These are phyloP conservation scores for Prochilodus magdalenae DNA, from an alignment of 2,113 vertebrate genomes.

Conservation along the genomic window DNA sequence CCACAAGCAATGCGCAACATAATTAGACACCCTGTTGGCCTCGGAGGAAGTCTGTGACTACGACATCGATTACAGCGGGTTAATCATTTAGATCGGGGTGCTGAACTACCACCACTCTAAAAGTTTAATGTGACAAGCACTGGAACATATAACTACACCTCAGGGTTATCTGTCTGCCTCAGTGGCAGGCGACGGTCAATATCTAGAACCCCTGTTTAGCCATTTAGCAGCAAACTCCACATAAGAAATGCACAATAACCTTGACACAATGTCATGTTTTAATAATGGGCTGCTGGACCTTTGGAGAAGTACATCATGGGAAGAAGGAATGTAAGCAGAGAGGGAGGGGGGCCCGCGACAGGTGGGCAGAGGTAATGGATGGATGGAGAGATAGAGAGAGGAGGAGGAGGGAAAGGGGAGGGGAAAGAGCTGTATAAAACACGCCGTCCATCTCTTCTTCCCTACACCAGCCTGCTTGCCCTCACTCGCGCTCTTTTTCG, in stretches of 20 bases:
- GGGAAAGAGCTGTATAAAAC: slow-evolving; percentile 67
- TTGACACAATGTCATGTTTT: not conserved
- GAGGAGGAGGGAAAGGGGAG: slow-evolving; percentile 42
- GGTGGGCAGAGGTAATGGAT: slow-evolving; percentile 19
- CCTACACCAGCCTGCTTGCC: slow-evolving; percentile 18
- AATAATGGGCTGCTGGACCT: slow-evolving; percentile 18
- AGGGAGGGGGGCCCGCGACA: slow-evolving; percentile 31
- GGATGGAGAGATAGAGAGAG: slow-evolving; percentile 26
- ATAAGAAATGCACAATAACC: not conserved
- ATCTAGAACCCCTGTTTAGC: slow-evolving; percentile 11
- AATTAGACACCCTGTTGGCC: not conserved
- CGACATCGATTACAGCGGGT: slow-evolving; percentile 46
- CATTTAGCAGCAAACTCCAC: not conserved
- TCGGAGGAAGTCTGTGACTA: slow-evolving; percentile 29
- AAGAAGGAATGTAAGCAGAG: slow-evolving; percentile 43
- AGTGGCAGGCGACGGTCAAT: not conserved
- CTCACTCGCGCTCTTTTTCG: slow-evolving; percentile 14
- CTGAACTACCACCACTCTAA: slow-evolving; percentile 45
- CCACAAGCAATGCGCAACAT: too few relatives aligned
- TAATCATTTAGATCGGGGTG: slow-evolving; percentile 44
- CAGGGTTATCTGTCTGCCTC: slow-evolving; percentile 29
- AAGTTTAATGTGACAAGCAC: slow-evolving; percentile 57
- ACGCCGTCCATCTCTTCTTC: not conserved
- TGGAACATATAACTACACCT: slow-evolving; percentile 51
- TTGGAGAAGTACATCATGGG: slow-evolving; percentile 20